A percentile compares a stretch with the other conserved stretches of the same genome.
Evolutionary conservation across 2,113 vertebrate genomes (phyloP).

Genomic region (Phaetusa simplex): DNA sequence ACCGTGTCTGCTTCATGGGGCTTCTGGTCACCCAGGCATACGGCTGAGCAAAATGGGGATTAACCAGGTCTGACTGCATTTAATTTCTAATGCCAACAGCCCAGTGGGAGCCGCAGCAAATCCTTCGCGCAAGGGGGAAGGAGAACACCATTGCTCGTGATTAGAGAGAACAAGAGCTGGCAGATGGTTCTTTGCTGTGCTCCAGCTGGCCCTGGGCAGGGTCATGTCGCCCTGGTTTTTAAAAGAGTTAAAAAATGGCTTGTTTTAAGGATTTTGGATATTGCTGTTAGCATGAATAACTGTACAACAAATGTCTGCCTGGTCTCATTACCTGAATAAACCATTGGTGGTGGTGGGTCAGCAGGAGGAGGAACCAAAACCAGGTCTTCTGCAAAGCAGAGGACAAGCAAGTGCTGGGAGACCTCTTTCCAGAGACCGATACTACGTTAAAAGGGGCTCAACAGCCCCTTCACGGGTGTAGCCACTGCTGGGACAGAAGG

Average conservation of each 20-base stretch:
- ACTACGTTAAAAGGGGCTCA: neutral
- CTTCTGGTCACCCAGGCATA: neutral
- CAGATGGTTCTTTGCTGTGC: neutral
- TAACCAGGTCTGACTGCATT: neutral
- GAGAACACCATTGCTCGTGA: neutral
- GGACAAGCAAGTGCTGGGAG: neutral
- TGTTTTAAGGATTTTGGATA: neutral
- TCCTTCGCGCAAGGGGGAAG: neutral
- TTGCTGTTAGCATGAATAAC: neutral
- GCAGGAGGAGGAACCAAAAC: neutral
- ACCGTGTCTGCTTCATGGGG: neutral
- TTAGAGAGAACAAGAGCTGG: neutral
- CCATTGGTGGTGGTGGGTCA: too few species aligned
- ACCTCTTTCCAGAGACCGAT: neutral
- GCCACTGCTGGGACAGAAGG: neutral
- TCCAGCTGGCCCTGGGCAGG: neutral
- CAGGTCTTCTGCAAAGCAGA: neutral
- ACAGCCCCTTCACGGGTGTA: neutral
- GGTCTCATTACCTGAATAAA: neutral
- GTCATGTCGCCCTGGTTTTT: neutral
- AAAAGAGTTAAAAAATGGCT: neutral
- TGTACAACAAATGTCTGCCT: neutral
- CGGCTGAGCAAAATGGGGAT: neutral
- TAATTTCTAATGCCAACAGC: neutral
- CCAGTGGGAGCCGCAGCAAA: neutral